Percentiles rank a stretch among this genome's conserved stretches.
Evolutionary conservation across 2,888 invertebrate species (phyloP).

Genomic region (Fragum sueziense): DNA sequence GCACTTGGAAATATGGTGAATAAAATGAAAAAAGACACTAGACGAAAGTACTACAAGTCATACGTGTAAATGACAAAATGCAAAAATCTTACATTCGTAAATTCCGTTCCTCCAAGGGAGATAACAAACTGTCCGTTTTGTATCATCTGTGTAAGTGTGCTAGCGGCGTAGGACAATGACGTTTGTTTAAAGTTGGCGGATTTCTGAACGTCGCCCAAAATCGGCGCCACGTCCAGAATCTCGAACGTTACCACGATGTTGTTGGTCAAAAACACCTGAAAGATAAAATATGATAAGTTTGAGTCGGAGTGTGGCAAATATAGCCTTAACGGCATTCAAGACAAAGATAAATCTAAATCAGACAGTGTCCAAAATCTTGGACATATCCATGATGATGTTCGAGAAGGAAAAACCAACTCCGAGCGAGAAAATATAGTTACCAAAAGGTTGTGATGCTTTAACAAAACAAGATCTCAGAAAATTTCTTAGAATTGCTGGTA

Average conservation of each 20-base stretch:
- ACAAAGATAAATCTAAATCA: no score
- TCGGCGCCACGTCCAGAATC: slow-evolving; percentile 67
- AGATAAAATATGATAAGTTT: no score
- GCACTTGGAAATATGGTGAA: no score
- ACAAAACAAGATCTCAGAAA: no score
- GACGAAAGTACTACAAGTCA: not conserved
- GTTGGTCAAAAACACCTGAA: slow-evolving; percentile 56
- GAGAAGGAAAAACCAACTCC: no score
- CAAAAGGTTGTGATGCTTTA: no score
- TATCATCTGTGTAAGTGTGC: slow-evolving; percentile 54
- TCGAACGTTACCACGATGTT: slow-evolving; percentile 65
- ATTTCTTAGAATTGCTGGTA: no score
- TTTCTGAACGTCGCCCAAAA: slow-evolving; percentile 58
- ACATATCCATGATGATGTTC: no score
- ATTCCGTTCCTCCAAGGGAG: slow-evolving; percentile 44
- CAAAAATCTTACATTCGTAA: slow-evolving; percentile 60
- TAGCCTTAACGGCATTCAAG: no score
- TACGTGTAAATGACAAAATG: not conserved
- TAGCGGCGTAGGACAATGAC: slow-evolving; percentile 60
- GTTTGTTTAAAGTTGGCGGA: slow-evolving; percentile 49
- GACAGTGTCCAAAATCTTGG: no score
- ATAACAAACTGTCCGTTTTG: slow-evolving; percentile 62
- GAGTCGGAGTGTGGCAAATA: no score
- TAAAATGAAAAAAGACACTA: not conserved
- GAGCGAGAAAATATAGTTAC: no score